Conservation (phyloP, 2,113 vertebrate species). For the Pelecanoides urinatrix region DNA sequence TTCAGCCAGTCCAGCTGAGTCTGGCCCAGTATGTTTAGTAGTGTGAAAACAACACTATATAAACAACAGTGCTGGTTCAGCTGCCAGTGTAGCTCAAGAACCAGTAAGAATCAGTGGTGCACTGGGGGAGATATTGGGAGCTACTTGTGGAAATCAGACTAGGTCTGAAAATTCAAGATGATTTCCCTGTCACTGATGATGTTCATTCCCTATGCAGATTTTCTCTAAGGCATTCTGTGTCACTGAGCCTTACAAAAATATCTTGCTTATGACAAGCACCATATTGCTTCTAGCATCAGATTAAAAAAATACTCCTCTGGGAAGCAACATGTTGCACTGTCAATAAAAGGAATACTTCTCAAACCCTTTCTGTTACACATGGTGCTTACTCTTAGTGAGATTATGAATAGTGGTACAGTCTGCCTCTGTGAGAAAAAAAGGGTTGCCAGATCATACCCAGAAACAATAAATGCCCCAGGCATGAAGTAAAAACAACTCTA, state of each 20-base stretch:
- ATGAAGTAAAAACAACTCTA: slow-evolving; percentile 26
- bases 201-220: background rate
- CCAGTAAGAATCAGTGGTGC: background rate
- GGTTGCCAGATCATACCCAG: slow-evolving; percentile 3
- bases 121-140: background rate
- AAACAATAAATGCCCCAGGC: slow-evolving; percentile 50
- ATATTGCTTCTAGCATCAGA: slow-evolving; percentile 29
- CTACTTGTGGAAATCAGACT: background rate
- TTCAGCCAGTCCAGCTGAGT: background rate
- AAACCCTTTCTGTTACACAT: background rate
- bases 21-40: background rate
- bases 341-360: background rate
- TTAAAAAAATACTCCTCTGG: background rate
- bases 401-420: background rate
- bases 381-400: background rate
- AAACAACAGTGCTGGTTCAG: background rate
- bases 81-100: background rate
- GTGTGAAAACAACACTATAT: background rate
- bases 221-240: background rate
- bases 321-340: slow-evolving; percentile 22
- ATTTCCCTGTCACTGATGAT: background rate
- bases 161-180: background rate
- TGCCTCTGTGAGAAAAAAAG: slow-evolving; percentile 45
- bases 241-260: slow-evolving; percentile 17
- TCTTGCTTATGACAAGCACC: slow-evolving; percentile 20